Base-by-base conservation (phyloP, 2,797 vertebrate species). In the Cyclopterus lumpus region DNA sequence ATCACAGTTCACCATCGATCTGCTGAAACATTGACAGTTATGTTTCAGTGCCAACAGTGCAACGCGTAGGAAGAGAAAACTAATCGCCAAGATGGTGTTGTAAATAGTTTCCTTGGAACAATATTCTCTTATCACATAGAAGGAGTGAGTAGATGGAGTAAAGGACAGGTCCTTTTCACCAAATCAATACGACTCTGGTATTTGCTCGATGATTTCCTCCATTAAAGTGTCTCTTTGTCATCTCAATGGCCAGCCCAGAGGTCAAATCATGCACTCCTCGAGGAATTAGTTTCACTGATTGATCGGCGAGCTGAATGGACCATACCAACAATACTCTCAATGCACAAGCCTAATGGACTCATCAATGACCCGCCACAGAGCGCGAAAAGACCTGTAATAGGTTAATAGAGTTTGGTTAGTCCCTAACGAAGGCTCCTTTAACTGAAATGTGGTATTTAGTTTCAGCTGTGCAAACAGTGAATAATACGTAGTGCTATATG, bases 401-500 rank as follows among this genome's bases (percentile, higher is more conserved):
- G 40, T 32, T 82, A 85, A 86, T 72, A 57, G n/a, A 57, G 36
- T 80, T 75, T 69, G 46, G 61, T 75, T 83, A 73, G 77, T 80
- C 49, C 30, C 57, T 69, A 49, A 66, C 28, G 11, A 73, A 51
- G 53, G 63, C 59, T 75, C 82, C 65, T 83, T 74, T 67, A 80
- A 70, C 68, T 66, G 49, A 79, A 88, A 74, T 67, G 67, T 46
- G 38, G 69, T 58, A 72, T 85, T 89, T 79, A 72, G 68, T 65
- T 80, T 76, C 82, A 83, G 77, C 69, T 82, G 66, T 70, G 75
- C 61, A 85, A 81, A 88, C 80, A 81, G 44, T 67, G 80, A 91
- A 88, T 89, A 88, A 82, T 81, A 73, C 70, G 82, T 67, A 76
- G 62, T 3, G 8, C 71, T 84, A 57, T 84, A 71, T 80, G 74